Evolutionary conservation across 2,888 invertebrate species (phyloP).

Genomic region (Eupithecia inturbata): DNA sequence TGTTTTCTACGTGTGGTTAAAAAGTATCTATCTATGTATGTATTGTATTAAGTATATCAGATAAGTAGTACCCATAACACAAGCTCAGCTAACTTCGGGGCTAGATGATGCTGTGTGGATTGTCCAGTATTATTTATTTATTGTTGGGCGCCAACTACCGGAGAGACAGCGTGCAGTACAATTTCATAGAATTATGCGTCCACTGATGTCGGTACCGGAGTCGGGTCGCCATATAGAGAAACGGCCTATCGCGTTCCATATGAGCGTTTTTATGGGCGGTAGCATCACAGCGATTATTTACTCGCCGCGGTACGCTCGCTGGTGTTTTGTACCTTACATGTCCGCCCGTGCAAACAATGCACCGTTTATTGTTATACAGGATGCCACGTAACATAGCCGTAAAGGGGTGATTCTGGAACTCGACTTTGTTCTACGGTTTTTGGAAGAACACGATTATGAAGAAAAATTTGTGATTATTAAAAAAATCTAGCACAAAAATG

Average conservation of each 20-base stretch:
- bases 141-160: too few relatives aligned
- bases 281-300: neutral
- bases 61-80: too few relatives aligned
- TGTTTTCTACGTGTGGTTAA: too few relatives aligned
- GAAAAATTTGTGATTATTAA: neutral
- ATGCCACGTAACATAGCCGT: neutral
- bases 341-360: neutral
- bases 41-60: too few relatives aligned
- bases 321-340: neutral
- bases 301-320: neutral
- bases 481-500: too few relatives aligned
- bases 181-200: neutral
- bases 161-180: neutral
- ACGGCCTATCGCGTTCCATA: neutral
- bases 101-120: too few relatives aligned
- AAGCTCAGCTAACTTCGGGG: too few relatives aligned
- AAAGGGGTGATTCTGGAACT: neutral
- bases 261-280: neutral
- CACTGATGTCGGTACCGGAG: neutral
- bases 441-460: neutral
- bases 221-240: neutral
- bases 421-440: neutral
- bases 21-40: too few relatives aligned
- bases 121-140: too few relatives aligned
- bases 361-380: neutral